phyloP scores from a whole-genome alignment of 2,888 invertebrate genomes.

The Limenitis camilla region DNA sequence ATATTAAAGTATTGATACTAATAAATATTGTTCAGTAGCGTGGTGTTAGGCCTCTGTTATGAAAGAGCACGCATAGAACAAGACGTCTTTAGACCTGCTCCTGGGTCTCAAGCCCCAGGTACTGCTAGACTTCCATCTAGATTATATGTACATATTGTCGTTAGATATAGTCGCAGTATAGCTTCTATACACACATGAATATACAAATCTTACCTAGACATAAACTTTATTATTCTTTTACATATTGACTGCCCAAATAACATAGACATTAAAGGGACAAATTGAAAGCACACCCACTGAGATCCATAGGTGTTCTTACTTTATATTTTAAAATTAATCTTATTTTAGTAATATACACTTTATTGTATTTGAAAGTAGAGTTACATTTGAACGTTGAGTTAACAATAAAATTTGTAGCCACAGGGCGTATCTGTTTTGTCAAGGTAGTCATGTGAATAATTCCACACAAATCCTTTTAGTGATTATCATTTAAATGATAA shows the following conservation, averaged over 20 bases:
- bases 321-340: slow-evolving; percentile 35
- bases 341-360: slow-evolving; percentile 25
- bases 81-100: too few species aligned
- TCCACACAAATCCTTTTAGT: slow-evolving; percentile 66
- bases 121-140: too few species aligned
- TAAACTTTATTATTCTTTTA: slow-evolving; percentile 6
- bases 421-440: slow-evolving; percentile 71
- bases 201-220: neutral
- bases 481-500: slow-evolving; percentile 73
- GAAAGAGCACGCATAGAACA: too few species aligned
- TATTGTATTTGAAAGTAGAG: slow-evolving; percentile 18
- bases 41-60: too few species aligned
- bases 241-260: slow-evolving; percentile 40
- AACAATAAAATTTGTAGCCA: slow-evolving; percentile 49
- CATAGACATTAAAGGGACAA: slow-evolving; percentile 49
- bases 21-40: too few species aligned
- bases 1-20: too few species aligned
- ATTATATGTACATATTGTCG: too few species aligned
- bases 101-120: too few species aligned
- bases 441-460: slow-evolving; percentile 66
- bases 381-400: slow-evolving; percentile 13
- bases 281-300: slow-evolving; percentile 61
- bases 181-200: too few species aligned
- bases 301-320: slow-evolving; percentile 62
- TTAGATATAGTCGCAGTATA: too few species aligned